Percentiles rank a stretch among this genome's conserved stretches.
Evolutionary conservation across 23 tunicate species (phyloP).

Genomic region (Halocynthia aurantium): DNA sequence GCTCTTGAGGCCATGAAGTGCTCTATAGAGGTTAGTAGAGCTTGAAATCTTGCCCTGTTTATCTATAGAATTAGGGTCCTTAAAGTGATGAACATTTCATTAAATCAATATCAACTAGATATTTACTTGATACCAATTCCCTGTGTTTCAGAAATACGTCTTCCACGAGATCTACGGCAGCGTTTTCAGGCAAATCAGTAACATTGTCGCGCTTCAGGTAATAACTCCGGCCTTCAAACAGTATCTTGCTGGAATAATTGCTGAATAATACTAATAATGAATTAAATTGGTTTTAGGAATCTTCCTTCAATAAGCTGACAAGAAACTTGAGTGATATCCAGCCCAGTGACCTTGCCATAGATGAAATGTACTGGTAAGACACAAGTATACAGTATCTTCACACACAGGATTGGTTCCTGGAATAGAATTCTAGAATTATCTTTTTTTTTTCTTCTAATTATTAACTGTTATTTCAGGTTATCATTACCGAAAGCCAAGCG

Average conservation of each 20-base stretch:
- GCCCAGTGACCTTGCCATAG: conserved; percentile 42
- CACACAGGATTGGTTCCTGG: background rate
- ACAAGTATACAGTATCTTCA: background rate
- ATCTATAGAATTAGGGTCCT: background rate
- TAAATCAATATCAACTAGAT: background rate
- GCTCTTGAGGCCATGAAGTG: background rate
- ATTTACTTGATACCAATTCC: background rate
- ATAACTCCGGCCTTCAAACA: background rate
- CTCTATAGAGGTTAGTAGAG: too few relatives aligned
- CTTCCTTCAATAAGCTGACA: conserved; percentile 51
- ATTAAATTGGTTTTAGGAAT: background rate
- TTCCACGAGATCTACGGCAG: conserved; percentile 35
- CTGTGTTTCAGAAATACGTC: conserved; percentile 38
- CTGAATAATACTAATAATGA: background rate
- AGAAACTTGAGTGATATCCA: conserved; percentile 39
- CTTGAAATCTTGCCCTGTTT: background rate
- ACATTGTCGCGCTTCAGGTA: conserved; percentile 48
- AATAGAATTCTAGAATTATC: background rate
- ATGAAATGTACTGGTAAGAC: conserved; percentile 57
- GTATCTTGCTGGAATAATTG: background rate
- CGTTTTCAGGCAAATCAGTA: conserved; percentile 27
- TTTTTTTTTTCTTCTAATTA: background rate
- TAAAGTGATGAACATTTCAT: background rate
- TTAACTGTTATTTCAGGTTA: conserved; percentile 20
- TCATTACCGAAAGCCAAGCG: conserved; percentile 55